A percentile compares a stretch with the other conserved stretches of the same genome.
Conservation (phyloP, 35 echinoderm and acorn worm species). For the Strongylocentrotus purpuratus region DNA sequence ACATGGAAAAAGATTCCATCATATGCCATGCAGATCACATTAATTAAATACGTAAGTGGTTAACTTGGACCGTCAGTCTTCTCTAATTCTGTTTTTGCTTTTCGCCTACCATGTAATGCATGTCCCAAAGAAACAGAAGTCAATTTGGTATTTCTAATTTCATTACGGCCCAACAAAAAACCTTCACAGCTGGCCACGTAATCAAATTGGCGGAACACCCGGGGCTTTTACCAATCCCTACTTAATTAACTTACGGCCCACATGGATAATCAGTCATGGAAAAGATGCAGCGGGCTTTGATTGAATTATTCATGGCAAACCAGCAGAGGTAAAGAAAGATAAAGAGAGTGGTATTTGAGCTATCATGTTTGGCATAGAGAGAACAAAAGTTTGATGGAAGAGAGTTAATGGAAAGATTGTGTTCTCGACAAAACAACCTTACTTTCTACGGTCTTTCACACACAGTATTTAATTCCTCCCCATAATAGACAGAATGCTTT, state of each 20-base stretch:
- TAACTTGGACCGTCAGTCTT: background rate
- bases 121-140: background rate
- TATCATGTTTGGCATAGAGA: background rate
- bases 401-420: background rate
- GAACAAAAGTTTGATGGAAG: background rate
- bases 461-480: background rate
- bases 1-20: background rate
- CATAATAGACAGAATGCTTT: background rate
- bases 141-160: background rate
- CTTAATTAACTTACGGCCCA: slow-evolving; percentile 10
- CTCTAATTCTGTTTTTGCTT: background rate
- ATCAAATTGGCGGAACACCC: slow-evolving; percentile 15
- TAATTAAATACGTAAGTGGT: background rate
- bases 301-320: background rate
- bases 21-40: background rate
- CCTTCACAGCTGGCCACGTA: background rate
- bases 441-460: background rate
- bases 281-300: background rate
- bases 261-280: background rate
- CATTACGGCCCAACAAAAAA: background rate
- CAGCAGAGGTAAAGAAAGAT: background rate
- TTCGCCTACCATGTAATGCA: background rate
- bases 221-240: background rate
- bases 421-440: background rate
- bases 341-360: background rate